phyloP scores from a whole-genome alignment of 2,113 vertebrate species.

The Telmatochromis sp. region DNA sequence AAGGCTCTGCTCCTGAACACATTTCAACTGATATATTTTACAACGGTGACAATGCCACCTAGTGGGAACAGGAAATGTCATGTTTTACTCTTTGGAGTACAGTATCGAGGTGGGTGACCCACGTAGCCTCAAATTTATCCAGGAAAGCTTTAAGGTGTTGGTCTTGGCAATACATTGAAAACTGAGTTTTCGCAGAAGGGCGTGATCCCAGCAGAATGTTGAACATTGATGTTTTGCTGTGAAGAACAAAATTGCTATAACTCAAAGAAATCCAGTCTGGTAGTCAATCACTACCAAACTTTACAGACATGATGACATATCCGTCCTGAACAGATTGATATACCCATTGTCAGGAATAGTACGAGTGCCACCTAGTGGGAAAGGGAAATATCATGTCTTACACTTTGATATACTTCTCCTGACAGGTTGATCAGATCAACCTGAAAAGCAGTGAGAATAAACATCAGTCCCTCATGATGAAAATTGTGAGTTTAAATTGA shows the following conservation, averaged over 20 bases:
- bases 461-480: neutral
- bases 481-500: neutral
- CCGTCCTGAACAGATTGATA: neutral
- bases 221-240: neutral
- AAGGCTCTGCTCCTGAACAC: neutral
- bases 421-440: neutral
- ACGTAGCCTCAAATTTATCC: accelerated
- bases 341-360: neutral
- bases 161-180: neutral
- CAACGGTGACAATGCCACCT: neutral
- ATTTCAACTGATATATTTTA: neutral
- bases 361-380: neutral
- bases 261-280: neutral
- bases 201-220: neutral
- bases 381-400: neutral
- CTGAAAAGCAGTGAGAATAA: neutral
- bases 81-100: neutral
- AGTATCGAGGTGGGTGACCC: neutral
- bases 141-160: neutral
- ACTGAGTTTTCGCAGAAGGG: neutral
- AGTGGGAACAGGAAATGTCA: neutral
- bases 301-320: neutral
- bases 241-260: accelerated
- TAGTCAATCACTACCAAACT: neutral
- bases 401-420: neutral